Evolutionary conservation across 2,113 vertebrate species (phyloP).

Genomic region (Xyrauchen texanus): DNA sequence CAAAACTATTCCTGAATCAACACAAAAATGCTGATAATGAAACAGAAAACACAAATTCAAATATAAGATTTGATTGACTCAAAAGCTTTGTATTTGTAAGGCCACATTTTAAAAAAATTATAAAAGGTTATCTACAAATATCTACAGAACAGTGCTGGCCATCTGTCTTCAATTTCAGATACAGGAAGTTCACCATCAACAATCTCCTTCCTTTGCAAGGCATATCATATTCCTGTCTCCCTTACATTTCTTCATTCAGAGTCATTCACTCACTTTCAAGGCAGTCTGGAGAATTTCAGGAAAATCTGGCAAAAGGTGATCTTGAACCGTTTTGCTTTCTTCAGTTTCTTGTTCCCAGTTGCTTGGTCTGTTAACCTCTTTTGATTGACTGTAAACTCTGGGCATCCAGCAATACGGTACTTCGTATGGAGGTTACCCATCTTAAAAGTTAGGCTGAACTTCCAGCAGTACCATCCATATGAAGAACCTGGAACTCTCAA

Average conservation of each 20-base stretch:
- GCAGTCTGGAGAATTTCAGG: slow-evolving; percentile 1
- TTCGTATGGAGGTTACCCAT: slow-evolving; percentile 43
- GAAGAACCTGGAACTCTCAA: slow-evolving; percentile 37
- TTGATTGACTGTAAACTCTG: background rate
- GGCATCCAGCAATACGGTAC: background rate
- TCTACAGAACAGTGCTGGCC: background rate
- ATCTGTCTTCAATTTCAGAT: slow-evolving; percentile 1
- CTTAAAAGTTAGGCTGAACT: slow-evolving; percentile 39
- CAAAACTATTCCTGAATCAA: no score
- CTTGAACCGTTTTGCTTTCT: slow-evolving; percentile 21
- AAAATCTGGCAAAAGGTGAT: slow-evolving; percentile 36
- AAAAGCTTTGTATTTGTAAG: no score
- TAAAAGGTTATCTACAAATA: background rate
- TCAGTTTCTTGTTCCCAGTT: background rate
- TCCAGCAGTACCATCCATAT: slow-evolving; percentile 34
- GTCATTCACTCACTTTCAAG: background rate
- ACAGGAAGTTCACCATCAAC: background rate
- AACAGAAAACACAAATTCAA: no score
- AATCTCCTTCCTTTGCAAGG: background rate
- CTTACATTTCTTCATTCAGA: background rate
- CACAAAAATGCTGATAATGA: no score
- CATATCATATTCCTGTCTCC: background rate
- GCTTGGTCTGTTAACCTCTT: background rate
- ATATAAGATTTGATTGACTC: background rate
- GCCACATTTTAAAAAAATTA: background rate